A percentile compares a stretch with the other conserved stretches of the same genome.
Evolutionary conservation across 2,113 vertebrate species (phyloP).

Genomic region (Tonatia bakeri): DNA sequence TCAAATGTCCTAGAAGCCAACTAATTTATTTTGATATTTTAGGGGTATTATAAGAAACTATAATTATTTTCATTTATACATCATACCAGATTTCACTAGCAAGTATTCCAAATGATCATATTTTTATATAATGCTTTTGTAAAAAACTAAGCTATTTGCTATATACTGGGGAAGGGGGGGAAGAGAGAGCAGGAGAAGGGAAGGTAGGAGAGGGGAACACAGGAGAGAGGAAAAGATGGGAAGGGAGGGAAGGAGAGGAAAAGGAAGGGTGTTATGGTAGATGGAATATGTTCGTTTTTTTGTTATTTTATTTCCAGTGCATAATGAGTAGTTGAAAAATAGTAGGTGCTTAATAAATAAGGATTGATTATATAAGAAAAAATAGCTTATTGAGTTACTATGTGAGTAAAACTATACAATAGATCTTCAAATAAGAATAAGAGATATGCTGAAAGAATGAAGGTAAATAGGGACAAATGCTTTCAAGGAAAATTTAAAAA

Average conservation of each 20-base stretch:
- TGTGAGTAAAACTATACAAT: not conserved
- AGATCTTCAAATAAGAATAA: not conserved
- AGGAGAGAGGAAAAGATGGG: too few relatives aligned
- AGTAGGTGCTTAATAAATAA: not conserved
- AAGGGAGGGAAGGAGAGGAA: not conserved
- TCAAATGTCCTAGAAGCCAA: not conserved
- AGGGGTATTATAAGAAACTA: not conserved
- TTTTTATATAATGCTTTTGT: not conserved
- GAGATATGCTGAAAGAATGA: not conserved
- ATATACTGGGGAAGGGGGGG: not conserved
- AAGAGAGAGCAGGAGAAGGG: not conserved
- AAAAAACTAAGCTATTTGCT: not conserved
- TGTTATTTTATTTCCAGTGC: not conserved
- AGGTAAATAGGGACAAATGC: not conserved
- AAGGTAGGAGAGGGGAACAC: too few relatives aligned
- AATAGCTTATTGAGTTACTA: not conserved
- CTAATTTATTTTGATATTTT: not conserved
- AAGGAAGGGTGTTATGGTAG: not conserved
- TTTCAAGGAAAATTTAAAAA: not conserved
- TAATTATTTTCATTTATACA: not conserved
- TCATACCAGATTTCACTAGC: not conserved
- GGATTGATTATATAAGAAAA: not conserved
- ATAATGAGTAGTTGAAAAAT: not conserved
- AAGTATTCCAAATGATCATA: not conserved
- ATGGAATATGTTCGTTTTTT: not conserved